Conservation (phyloP, 2,797 vertebrate species). For the Rhincodon typus region DNA sequence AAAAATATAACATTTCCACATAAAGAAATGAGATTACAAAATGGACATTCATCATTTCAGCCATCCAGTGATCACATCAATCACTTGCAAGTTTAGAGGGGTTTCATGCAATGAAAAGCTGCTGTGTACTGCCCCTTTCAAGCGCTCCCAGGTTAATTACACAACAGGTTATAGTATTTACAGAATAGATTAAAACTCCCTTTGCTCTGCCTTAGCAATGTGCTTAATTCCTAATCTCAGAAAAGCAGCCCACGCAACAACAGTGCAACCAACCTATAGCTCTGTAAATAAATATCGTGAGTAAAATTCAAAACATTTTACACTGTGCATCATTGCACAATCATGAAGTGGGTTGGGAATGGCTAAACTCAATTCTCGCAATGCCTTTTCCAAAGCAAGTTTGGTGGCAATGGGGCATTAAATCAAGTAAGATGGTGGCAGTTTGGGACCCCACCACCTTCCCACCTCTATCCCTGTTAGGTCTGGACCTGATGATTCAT, state of each 20-base stretch:
- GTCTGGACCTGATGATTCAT: no score
- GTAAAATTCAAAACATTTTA: background rate
- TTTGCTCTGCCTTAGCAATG: background rate
- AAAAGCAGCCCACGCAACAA: background rate
- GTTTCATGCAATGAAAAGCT: background rate
- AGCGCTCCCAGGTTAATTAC: background rate
- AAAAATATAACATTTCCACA: background rate
- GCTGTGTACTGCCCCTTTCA: background rate
- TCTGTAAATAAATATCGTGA: background rate
- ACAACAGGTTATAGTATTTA: background rate
- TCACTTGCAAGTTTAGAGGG: background rate
- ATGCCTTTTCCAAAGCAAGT: background rate
- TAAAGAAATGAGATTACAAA: background rate
- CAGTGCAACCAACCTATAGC: background rate
- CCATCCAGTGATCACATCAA: background rate
- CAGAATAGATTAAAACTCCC: background rate
- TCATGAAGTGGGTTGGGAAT: background rate
- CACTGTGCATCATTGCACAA: background rate
- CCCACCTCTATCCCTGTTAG: no score
- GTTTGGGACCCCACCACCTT: no score
- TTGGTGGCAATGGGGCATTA: background rate
- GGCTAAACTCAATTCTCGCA: background rate
- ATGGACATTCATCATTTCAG: background rate
- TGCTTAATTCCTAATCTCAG: background rate
- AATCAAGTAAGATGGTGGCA: no score